phyloP scores from a whole-genome alignment of 2,113 vertebrate genomes.

The Chloebia gouldiae region DNA sequence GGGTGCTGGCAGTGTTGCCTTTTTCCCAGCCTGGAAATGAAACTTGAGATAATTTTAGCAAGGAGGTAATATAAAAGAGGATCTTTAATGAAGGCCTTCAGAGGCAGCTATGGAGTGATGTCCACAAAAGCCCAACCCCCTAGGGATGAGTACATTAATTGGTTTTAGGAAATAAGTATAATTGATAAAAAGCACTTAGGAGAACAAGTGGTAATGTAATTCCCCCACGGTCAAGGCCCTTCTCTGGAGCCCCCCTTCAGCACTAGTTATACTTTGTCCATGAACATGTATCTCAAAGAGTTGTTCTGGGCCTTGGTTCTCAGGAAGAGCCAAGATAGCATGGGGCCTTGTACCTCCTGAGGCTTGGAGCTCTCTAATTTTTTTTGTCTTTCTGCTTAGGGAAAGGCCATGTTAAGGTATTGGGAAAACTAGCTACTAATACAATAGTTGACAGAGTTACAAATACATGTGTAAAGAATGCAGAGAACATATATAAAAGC shows the following conservation, averaged over 20 bases:
- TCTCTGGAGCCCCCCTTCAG: not conserved
- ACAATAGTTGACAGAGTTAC: not conserved
- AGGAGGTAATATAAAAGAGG: not conserved
- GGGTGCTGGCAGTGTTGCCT: not conserved
- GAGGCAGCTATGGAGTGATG: not conserved
- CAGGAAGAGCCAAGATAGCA: not conserved
- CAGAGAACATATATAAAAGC: not conserved
- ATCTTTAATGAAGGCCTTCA: not conserved
- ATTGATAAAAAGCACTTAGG: not conserved
- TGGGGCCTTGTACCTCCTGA: fast-evolving
- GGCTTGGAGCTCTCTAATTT: not conserved
- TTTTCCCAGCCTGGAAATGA: not conserved
- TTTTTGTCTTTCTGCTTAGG: not conserved
- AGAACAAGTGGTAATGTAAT: not conserved
- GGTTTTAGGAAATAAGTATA: not conserved
- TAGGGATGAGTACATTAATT: not conserved
- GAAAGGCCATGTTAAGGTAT: no score
- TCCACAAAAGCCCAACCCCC: not conserved
- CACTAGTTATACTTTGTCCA: not conserved
- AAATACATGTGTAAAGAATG: not conserved
- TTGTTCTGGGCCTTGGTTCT: not conserved
- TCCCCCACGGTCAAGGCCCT: not conserved
- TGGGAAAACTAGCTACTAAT: not conserved
- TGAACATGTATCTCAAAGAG: not conserved
- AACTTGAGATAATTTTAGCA: not conserved